Percentiles rank a stretch among this genome's conserved stretches.
Evolutionary conservation across 2,888 invertebrate genomes (phyloP).

Genomic region (Choristoneura rosaceana): DNA sequence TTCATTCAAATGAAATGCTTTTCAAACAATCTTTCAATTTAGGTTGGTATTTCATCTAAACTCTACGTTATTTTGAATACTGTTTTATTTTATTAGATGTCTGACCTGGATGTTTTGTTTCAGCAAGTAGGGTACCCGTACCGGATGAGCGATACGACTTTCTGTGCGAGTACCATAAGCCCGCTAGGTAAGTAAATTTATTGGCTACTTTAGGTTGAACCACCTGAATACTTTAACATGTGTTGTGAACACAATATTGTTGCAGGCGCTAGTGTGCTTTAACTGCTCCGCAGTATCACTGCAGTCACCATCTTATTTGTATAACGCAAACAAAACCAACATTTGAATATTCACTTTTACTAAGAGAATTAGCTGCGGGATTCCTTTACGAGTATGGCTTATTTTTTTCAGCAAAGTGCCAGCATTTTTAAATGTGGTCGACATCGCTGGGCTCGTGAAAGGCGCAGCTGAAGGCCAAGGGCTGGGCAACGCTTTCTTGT

Average conservation of each 20-base stretch:
- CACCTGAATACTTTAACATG: background rate
- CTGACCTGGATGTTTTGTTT: constrained; percentile 53
- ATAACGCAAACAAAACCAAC: too few relatives aligned
- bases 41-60: constrained; percentile 12
- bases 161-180: constrained; percentile 97
- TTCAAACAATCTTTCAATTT: background rate
- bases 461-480: constrained; percentile 99
- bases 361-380: background rate
- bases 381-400: background rate
- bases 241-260: too few relatives aligned
- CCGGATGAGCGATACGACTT: constrained; percentile 97
- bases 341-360: too few relatives aligned
- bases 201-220: background rate
- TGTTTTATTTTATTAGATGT: background rate
- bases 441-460: constrained; percentile 99
- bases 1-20: background rate
- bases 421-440: constrained; percentile 98
- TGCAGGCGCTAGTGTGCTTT: too few relatives aligned
- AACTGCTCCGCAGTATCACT: too few relatives aligned
- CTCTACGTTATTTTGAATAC: background rate
- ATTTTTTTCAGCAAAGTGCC: constrained; percentile 95
- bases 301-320: too few relatives aligned
- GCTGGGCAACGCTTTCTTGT: constrained; percentile 98
- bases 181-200: constrained; percentile 90
- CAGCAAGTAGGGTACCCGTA: constrained; percentile 97